A percentile compares a stretch with the other conserved stretches of the same genome.
Evolutionary conservation across 2,113 vertebrate species (phyloP).

Genomic region (Clarias gariepinus): DNA sequence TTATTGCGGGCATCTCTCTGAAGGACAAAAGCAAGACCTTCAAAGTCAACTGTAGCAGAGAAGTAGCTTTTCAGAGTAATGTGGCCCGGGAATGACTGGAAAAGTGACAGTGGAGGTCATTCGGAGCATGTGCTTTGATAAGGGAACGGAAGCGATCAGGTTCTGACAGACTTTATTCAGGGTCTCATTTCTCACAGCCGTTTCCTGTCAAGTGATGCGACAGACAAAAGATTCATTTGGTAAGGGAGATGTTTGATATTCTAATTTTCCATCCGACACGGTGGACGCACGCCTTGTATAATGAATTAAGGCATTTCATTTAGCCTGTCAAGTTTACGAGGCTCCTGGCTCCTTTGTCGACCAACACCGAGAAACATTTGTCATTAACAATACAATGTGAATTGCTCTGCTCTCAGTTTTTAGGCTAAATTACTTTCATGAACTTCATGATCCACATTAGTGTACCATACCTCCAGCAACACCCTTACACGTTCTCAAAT

Average conservation of each 20-base stretch:
- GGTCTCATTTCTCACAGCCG: constrained; percentile 2
- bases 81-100: not conserved
- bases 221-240: constrained; percentile 58
- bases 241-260: constrained; percentile 76
- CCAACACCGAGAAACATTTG: constrained; percentile 1
- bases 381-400: not conserved
- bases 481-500: not conserved
- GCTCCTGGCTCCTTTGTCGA: constrained; percentile 66
- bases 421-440: not conserved
- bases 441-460: not conserved
- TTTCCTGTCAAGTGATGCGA: constrained; percentile 10
- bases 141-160: not conserved
- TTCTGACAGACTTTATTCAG: not conserved
- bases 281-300: constrained; percentile 68
- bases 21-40: not conserved
- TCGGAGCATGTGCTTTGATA: not conserved
- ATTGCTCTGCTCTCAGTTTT: not conserved
- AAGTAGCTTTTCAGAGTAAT: not conserved
- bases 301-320: constrained; percentile 81
- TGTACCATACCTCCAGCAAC: not conserved
- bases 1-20: not conserved
- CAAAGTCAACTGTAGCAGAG: not conserved
- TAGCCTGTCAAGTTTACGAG: constrained; percentile 73
- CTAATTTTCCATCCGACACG: constrained; percentile 75
- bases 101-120: constrained; percentile 2